Evolutionary conservation across 1,140 invertebrate species (phyloP).

Genomic region (Lamellibrachia luymesi): DNA sequence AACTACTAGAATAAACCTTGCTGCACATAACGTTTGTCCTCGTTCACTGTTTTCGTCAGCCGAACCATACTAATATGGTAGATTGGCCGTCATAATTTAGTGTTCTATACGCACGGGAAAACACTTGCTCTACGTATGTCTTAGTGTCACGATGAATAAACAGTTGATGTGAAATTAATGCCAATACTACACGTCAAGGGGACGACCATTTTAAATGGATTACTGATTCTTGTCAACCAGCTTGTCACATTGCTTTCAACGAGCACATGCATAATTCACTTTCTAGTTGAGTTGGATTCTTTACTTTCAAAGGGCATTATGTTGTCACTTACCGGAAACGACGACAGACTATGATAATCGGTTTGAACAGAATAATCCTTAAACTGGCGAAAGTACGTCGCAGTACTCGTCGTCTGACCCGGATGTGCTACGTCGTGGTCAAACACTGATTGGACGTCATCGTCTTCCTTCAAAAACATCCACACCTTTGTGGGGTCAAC

Average conservation of each 20-base stretch:
- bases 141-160: background rate
- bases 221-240: background rate
- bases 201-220: background rate
- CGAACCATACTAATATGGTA: too few species aligned
- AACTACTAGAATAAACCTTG: too few species aligned
- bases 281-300: background rate
- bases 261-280: background rate
- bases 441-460: background rate
- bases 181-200: background rate
- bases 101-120: too few species aligned
- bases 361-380: background rate
- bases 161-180: background rate
- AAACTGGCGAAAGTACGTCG: background rate
- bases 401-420: background rate
- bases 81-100: too few species aligned
- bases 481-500: background rate
- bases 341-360: background rate
- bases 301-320: background rate
- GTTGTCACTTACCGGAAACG: background rate
- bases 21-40: too few species aligned
- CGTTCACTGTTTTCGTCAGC: too few species aligned
- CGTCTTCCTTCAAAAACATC: background rate
- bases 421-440: background rate
- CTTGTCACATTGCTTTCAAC: constrained; percentile 1
- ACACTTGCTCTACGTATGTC: background rate